Evolutionary conservation across 2,797 vertebrate species (phyloP).

Genomic region (Falco cherrug): DNA sequence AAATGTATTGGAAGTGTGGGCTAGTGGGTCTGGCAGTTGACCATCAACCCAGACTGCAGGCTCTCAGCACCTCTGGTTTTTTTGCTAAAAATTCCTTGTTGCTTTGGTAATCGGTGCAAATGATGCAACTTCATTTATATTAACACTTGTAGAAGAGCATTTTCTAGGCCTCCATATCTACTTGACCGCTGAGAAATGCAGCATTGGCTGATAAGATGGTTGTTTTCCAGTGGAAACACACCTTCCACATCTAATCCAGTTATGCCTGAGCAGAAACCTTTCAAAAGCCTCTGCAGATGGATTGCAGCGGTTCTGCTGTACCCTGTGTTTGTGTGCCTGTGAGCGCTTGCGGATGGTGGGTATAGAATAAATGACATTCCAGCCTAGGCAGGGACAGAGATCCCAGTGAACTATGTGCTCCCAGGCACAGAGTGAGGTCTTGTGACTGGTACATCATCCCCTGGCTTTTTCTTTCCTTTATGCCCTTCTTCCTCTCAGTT

Average conservation of each 20-base stretch:
- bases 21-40: conserved; percentile 10
- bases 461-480: neutral
- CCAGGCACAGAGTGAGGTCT: neutral
- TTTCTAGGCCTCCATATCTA: neutral
- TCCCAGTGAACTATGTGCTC: neutral
- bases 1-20: conserved; percentile 17
- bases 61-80: conserved; percentile 11
- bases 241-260: neutral
- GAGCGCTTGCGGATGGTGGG: neutral
- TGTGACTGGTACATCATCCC: neutral
- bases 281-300: conserved; percentile 21
- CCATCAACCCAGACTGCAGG: neutral
- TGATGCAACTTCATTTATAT: conserved; percentile 31
- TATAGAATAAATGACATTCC: conserved; percentile 45
- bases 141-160: conserved; percentile 16
- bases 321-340: neutral
- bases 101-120: conserved; percentile 9
- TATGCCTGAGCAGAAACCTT: conserved; percentile 17
- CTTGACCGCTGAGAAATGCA: conserved; percentile 46
- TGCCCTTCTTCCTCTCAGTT: neutral
- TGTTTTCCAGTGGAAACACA: conserved; percentile 26
- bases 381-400: neutral
- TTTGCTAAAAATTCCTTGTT: conserved; percentile 30
- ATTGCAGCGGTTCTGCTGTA: conserved; percentile 5
- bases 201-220: neutral